Evolutionary conservation across 2,797 vertebrate genomes (phyloP).

Genomic region (Gambusia yucatana): DNA sequence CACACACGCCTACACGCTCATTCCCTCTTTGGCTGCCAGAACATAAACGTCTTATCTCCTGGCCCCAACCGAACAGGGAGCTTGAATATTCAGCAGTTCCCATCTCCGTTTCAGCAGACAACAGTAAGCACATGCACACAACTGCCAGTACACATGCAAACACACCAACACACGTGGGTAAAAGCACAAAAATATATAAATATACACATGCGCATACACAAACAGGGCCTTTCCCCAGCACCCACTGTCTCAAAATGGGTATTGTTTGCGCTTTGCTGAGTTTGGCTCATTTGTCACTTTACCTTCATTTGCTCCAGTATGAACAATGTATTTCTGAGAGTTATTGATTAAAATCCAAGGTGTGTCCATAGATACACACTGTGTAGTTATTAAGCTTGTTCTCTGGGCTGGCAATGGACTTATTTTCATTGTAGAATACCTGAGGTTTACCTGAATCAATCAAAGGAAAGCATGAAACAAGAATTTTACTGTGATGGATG

Average conservation of each 20-base stretch:
- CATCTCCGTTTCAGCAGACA: constrained; percentile 70
- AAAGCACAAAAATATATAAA: constrained; percentile 21
- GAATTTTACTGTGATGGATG: constrained; percentile 1
- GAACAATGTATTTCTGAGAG: constrained; percentile 57
- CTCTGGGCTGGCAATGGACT: constrained; percentile 42
- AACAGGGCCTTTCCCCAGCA: constrained; percentile 42
- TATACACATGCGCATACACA: constrained; percentile 24
- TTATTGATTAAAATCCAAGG: constrained; percentile 63
- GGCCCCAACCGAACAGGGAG: constrained; percentile 67
- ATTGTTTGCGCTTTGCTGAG: constrained; percentile 70
- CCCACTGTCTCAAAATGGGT: constrained; percentile 55
- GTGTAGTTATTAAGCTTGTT: constrained; percentile 46
- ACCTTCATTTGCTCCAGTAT: constrained; percentile 56
- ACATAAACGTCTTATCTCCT: constrained; percentile 74
- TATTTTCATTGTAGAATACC: constrained; percentile 39
- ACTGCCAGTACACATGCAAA: constrained; percentile 23
- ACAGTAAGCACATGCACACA: constrained; percentile 47
- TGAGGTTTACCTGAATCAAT: constrained; percentile 58
- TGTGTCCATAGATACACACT: constrained; percentile 43
- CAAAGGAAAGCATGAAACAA: constrained; percentile 38
- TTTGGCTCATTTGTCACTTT: constrained; percentile 67
- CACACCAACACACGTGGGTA: neutral
- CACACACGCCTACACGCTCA: constrained; percentile 26
- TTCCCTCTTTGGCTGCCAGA: constrained; percentile 60
- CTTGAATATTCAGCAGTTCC: constrained; percentile 80